phyloP scores from a whole-genome alignment of 2,888 invertebrate genomes.

The Operophtera brumata region DNA sequence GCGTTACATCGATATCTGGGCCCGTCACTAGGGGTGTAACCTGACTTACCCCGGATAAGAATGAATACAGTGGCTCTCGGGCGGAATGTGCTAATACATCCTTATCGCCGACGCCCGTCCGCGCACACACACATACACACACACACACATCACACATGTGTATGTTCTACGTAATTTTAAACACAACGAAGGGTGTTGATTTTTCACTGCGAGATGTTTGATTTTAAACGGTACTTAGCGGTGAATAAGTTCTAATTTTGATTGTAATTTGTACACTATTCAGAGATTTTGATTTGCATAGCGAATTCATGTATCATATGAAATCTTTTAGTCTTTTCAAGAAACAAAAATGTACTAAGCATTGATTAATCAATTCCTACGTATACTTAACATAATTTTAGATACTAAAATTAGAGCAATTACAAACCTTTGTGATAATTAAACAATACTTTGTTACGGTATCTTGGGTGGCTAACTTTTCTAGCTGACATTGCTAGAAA shows the following conservation, averaged over 20 bases:
- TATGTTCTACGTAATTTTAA: constrained; percentile 19
- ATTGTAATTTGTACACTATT: not conserved
- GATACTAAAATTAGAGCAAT: no score
- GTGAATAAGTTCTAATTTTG: constrained; percentile 2
- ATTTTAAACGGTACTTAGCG: constrained; percentile 8
- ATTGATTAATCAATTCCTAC: no score
- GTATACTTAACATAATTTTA: no score
- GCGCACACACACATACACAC: constrained; percentile 43
- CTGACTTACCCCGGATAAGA: constrained; percentile 78
- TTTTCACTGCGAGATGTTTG: constrained; percentile 20
- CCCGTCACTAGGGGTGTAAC: constrained; percentile 74
- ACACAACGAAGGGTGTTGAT: constrained; percentile 18
- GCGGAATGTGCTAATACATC: constrained; percentile 79
- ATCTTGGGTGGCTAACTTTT: no score
- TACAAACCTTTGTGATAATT: no score
- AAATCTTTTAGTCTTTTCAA: not conserved
- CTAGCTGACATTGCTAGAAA: no score
- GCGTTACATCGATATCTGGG: constrained; percentile 29
- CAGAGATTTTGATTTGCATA: not conserved
- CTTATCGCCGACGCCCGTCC: constrained; percentile 66
- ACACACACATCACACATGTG: constrained; percentile 38
- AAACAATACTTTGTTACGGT: no score
- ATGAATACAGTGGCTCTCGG: constrained; percentile 76
- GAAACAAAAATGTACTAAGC: no score
- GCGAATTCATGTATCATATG: not conserved